Base-by-base conservation (phyloP, 2,113 vertebrate genomes). In the Okapia johnstoni region DNA sequence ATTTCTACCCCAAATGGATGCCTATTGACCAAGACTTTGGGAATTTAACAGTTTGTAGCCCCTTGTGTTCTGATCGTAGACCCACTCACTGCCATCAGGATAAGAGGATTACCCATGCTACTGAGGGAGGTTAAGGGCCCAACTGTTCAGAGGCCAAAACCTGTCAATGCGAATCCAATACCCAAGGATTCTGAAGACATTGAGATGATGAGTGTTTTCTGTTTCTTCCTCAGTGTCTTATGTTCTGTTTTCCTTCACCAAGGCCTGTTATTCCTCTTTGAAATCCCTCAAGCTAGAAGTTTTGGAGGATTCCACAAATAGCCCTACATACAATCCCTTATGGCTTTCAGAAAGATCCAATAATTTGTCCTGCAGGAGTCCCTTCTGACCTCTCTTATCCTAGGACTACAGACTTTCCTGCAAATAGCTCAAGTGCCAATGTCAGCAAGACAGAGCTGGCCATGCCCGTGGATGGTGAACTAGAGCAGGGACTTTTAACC, bases 301-400 rank as follows among this genome's bases (percentile, higher is more conserved):
- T 96, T 94, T 40, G 55, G 54, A 94, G 58, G 43, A 96, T 90
- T 94, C 52, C n/a, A 90, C 23, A 84, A 85, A 36, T 81, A 95
- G 12, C 52, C 54, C 26, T 94, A 13, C 10, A 70, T 76, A 85
- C 48, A 88, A 4, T 87, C 80, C n/a, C 57, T 79, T 36, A 13
- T 84, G 30, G 19, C 33, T 96, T 93, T 96, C 46, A 80, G 58
- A 84, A 94, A 61, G 83, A 84, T n/a, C 61, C 16, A 14, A 16
- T 30, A n/a, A 50, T 83, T 58, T 96, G 61, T 79, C 55, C 43
- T 92, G 23, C 33, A 33, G 55, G 55, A 61, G 26, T 79, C 66
- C 57, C 30, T n/a, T 55, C 73, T 95, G 80, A 90, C 79, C 48
- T 92, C 50, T 83, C 25, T 70, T 50, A 79, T 81, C 73, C 48